Conservation (phyloP, 2,797 vertebrate genomes). For the Alcedo quadribrachys region DNA sequence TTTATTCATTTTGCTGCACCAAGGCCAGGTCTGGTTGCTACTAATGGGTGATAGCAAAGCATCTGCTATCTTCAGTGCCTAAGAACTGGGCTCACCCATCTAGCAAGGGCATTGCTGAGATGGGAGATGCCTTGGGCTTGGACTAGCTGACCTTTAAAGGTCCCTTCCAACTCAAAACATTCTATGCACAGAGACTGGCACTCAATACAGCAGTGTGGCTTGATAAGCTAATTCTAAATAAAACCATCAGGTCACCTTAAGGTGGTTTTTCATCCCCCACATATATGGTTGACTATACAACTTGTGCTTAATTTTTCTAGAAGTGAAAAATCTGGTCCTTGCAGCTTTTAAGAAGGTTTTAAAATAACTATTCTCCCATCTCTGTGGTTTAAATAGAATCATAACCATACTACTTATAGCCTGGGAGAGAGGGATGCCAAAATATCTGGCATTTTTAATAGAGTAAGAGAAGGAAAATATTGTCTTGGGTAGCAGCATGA, state of each 20-base stretch:
- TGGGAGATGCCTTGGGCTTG: background rate
- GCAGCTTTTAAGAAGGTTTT: constrained; percentile 39
- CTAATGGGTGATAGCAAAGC: background rate
- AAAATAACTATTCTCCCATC: constrained; percentile 58
- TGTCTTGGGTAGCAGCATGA: background rate
- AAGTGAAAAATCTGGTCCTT: constrained; percentile 39
- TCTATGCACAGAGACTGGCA: background rate
- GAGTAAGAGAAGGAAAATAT: constrained; percentile 31
- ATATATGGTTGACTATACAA: background rate
- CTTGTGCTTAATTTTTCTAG: background rate
- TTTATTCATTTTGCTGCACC: background rate
- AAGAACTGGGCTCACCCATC: background rate
- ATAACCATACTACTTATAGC: constrained; percentile 58
- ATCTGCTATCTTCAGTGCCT: accelerated
- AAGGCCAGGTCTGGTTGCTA: background rate
- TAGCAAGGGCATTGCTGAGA: background rate
- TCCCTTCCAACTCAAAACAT: background rate
- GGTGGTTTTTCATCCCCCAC: background rate
- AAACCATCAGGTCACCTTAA: constrained; percentile 5
- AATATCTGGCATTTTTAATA: constrained; percentile 56
- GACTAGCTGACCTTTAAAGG: background rate
- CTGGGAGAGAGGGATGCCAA: constrained; percentile 42
- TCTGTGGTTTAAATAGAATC: constrained; percentile 52
- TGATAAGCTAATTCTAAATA: background rate
- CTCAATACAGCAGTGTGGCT: background rate